These are phyloP conservation scores for Belonocnema kinseyi DNA, from an alignment of 1,140 invertebrate species.

Conservation along the genomic window DNA sequence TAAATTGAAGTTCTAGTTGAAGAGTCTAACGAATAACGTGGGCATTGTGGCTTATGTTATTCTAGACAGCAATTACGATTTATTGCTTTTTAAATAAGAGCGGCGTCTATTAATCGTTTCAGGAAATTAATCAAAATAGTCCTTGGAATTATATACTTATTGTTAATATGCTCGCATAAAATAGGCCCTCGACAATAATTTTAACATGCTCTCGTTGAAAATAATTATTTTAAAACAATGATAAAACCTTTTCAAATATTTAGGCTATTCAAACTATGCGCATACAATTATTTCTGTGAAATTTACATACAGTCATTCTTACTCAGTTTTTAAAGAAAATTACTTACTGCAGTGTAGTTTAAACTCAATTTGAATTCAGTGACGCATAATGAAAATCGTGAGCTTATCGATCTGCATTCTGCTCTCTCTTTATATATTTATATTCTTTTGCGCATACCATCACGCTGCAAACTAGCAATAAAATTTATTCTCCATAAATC, in stretches of 20 bases:
- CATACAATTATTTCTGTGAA: not conserved
- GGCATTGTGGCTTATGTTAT: too few species aligned
- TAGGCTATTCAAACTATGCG: too few species aligned
- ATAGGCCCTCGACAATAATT: too few species aligned
- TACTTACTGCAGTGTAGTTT: not conserved
- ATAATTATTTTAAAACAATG: not conserved
- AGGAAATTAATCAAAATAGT: not conserved
- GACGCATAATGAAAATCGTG: conserved; percentile 27
- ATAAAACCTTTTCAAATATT: not conserved
- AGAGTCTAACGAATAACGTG: too few species aligned
- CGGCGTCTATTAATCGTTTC: not conserved
- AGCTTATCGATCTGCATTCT: conserved; percentile 8
- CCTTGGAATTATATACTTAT: conserved; percentile 1
- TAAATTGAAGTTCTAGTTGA: too few species aligned
- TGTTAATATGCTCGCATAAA: not conserved
- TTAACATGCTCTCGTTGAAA: not conserved
- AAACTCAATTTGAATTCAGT: conserved; percentile 23
- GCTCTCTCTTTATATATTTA: not conserved
- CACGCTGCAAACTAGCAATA: conserved; percentile 4
- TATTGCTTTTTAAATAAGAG: too few species aligned
- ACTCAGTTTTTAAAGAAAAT: conserved; percentile 5
- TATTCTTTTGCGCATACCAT: not conserved
- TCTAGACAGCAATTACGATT: too few species aligned
- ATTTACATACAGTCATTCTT: not conserved
- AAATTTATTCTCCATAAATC: not conserved